These are phyloP conservation scores for Callitettix versicolor DNA, from an alignment of 1,140 invertebrate species.

Conservation along the genomic window DNA sequence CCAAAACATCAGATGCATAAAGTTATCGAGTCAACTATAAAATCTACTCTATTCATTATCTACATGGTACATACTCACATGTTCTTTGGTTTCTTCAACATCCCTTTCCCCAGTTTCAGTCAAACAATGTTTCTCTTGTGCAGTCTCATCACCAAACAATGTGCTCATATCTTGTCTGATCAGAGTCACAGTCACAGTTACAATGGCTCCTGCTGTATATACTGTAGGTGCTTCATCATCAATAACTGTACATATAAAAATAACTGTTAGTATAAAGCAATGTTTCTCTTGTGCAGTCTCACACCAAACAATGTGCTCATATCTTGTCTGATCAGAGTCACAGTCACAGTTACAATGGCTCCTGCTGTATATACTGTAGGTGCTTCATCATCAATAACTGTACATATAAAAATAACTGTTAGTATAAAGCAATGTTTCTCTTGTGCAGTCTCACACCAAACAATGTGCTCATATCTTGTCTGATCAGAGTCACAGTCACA, in stretches of 20 bases:
- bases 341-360: constrained; percentile 94
- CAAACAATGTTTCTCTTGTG: constrained; percentile 37
- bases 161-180: constrained; percentile 67
- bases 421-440: constrained; percentile 34
- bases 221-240: constrained; percentile 94
- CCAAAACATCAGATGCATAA: too few relatives aligned
- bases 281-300: constrained; percentile 45
- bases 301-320: constrained; percentile 71
- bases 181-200: constrained; percentile 89
- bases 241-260: constrained; percentile 55
- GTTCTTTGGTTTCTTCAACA: constrained; percentile 26
- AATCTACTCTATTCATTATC: too few relatives aligned
- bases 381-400: constrained; percentile 96
- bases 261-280: constrained; percentile 23
- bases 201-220: constrained; percentile 93
- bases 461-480: constrained; percentile 68
- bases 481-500: constrained; percentile 76
- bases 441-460: constrained; percentile 58
- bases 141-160: constrained; percentile 65
- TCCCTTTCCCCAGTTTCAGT: constrained; percentile 39
- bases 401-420: constrained; percentile 23
- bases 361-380: constrained; percentile 90
- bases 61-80: too few relatives aligned
- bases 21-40: too few relatives aligned
- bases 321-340: constrained; percentile 65